Conservation (phyloP, 2,888 invertebrate species). For the Aplocera efformata region DNA sequence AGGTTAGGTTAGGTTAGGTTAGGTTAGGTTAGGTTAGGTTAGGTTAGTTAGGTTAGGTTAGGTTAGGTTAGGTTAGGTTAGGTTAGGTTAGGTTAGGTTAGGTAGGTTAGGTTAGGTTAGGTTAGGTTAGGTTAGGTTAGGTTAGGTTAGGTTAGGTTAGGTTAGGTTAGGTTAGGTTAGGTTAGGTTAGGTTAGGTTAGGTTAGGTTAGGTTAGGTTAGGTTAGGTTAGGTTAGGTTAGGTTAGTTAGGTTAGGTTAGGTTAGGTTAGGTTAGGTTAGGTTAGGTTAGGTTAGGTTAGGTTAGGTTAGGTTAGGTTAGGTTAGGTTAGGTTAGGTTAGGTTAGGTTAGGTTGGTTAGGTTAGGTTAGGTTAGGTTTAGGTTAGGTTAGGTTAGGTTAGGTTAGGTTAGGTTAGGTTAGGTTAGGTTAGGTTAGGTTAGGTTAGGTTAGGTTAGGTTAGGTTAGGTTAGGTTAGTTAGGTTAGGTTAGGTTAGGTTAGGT, state of each 20-base stretch:
- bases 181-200: conserved; percentile 30
- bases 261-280: conserved; percentile 33
- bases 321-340: conserved; percentile 34
- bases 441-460: conserved; percentile 30
- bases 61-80: conserved; percentile 16
- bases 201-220: conserved; percentile 30
- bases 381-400: conserved; percentile 32
- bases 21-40: conserved; percentile 18
- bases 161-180: conserved; percentile 30
- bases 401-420: conserved; percentile 33
- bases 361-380: conserved; percentile 32
- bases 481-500: conserved; percentile 30
- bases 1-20: conserved; percentile 20
- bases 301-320: conserved; percentile 33
- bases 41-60: conserved; percentile 10
- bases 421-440: conserved; percentile 34
- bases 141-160: conserved; percentile 31
- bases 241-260: conserved; percentile 31
- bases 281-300: conserved; percentile 32
- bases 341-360: conserved; percentile 31
- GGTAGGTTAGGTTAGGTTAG: conserved; percentile 33
- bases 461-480: conserved; percentile 29
- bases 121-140: conserved; percentile 33
- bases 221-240: conserved; percentile 31
- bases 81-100: conserved; percentile 30